phyloP scores from a whole-genome alignment of 2,888 invertebrate genomes.

The Acleris literana region DNA sequence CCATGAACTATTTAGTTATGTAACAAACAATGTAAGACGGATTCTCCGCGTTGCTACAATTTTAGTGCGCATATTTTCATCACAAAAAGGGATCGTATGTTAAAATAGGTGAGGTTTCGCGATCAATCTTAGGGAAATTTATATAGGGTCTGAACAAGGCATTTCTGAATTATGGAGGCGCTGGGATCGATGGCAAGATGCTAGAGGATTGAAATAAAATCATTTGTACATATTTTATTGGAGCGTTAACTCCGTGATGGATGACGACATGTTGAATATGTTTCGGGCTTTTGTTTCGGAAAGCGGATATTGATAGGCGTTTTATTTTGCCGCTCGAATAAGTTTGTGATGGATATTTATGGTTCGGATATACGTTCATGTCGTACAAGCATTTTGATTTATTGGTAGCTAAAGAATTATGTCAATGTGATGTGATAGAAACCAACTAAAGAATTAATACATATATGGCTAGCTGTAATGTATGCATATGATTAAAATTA shows the following conservation, averaged over 20 bases:
- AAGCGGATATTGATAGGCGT: neutral
- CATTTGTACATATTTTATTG: constrained; percentile 28
- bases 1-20: constrained; percentile 22
- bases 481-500: no score
- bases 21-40: constrained; percentile 12
- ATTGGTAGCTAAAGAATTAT: no score
- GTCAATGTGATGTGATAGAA: no score
- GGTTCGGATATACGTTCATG: neutral
- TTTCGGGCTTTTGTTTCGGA: constrained; percentile 1
- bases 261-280: constrained; percentile 21
- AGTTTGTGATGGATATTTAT: neutral
- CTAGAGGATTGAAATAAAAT: constrained; percentile 23
- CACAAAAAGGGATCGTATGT: neutral
- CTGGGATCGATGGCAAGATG: constrained; percentile 18
- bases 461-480: no score
- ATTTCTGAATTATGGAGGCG: constrained; percentile 18
- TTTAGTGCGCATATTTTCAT: constrained; percentile 25
- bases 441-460: no score
- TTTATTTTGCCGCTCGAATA: constrained; percentile 3
- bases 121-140: constrained; percentile 23
- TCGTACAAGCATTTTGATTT: no score
- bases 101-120: constrained; percentile 18
- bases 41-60: constrained; percentile 2
- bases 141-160: constrained; percentile 25
- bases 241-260: constrained; percentile 24